Evolutionary conservation across 2,888 invertebrate genomes (phyloP).

Genomic region (Malacosoma neustria): DNA sequence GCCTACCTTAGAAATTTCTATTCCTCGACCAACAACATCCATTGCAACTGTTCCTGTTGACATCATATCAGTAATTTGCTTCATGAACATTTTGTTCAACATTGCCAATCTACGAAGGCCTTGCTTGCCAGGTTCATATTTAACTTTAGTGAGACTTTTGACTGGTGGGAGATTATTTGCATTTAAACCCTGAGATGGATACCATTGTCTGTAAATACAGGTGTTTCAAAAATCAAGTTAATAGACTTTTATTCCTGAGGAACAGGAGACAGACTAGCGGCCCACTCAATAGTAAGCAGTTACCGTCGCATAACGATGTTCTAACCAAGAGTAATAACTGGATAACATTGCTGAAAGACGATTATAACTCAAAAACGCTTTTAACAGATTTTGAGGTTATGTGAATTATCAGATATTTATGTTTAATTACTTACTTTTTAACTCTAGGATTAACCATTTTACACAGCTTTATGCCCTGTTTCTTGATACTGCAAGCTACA

Average conservation of each 20-base stretch:
- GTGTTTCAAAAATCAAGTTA: too few species aligned
- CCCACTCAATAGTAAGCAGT: too few species aligned
- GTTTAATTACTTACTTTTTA: slow-evolving; percentile 43
- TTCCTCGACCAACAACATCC: slow-evolving; percentile 77
- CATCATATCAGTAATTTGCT: slow-evolving; percentile 85
- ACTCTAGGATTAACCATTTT: slow-evolving; percentile 56
- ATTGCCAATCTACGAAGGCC: slow-evolving; percentile 77
- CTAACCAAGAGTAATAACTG: too few species aligned
- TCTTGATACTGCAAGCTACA: slow-evolving; percentile 35
- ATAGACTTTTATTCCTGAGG: too few species aligned
- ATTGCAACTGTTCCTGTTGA: slow-evolving; percentile 80
- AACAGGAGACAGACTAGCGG: too few species aligned
- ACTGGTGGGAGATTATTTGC: slow-evolving; percentile 36
- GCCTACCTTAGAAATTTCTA: slow-evolving; percentile 82
- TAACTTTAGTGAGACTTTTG: slow-evolving; percentile 54
- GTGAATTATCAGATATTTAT: too few species aligned
- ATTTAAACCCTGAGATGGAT: slow-evolving; percentile 28
- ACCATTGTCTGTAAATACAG: slow-evolving; percentile 45
- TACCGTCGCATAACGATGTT: too few species aligned
- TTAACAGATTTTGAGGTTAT: too few species aligned
- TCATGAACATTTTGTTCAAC: slow-evolving; percentile 88
- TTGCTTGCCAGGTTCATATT: slow-evolving; percentile 66
- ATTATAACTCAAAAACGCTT: too few species aligned
- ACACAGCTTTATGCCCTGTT: slow-evolving; percentile 49
- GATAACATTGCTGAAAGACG: too few species aligned